A percentile compares a stretch with the other conserved stretches of the same genome.
These are phyloP conservation scores for Neotragus moschatus DNA, from an alignment of 2,113 vertebrate species.

Conservation along the genomic window DNA sequence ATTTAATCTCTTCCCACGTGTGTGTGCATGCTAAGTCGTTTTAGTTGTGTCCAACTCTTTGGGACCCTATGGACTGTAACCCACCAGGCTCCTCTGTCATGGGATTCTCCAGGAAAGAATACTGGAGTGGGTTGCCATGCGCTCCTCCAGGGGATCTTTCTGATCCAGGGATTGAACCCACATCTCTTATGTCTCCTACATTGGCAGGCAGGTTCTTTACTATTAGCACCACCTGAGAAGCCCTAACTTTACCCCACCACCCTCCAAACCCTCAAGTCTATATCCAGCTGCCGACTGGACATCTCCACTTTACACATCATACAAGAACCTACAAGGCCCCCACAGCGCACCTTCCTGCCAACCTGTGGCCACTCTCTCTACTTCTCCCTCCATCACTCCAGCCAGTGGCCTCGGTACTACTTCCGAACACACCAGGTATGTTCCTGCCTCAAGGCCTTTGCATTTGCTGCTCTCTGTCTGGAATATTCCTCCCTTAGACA, in stretches of 20 bases:
- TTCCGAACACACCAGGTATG: background rate
- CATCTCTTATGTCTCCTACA: background rate
- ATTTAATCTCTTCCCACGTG: background rate
- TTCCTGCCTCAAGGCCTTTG: background rate
- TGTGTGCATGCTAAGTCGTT: background rate
- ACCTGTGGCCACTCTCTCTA: background rate
- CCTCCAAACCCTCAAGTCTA: background rate
- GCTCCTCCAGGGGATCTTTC: background rate
- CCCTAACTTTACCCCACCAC: background rate
- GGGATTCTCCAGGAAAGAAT: background rate
- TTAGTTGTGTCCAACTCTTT: background rate
- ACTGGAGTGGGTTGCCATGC: background rate
- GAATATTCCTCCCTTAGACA: background rate
- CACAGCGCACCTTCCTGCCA: background rate
- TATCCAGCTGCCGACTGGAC: background rate
- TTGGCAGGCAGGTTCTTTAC: background rate
- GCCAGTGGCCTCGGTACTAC: background rate
- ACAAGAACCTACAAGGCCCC: background rate
- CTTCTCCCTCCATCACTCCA: background rate
- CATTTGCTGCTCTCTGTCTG: background rate
- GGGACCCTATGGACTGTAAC: background rate
- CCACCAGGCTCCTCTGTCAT: background rate
- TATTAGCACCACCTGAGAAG: background rate
- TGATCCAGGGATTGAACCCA: background rate
- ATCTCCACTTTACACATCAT: background rate